phyloP scores from a whole-genome alignment of 2,797 vertebrate species.

The Oreortyx pictus region DNA sequence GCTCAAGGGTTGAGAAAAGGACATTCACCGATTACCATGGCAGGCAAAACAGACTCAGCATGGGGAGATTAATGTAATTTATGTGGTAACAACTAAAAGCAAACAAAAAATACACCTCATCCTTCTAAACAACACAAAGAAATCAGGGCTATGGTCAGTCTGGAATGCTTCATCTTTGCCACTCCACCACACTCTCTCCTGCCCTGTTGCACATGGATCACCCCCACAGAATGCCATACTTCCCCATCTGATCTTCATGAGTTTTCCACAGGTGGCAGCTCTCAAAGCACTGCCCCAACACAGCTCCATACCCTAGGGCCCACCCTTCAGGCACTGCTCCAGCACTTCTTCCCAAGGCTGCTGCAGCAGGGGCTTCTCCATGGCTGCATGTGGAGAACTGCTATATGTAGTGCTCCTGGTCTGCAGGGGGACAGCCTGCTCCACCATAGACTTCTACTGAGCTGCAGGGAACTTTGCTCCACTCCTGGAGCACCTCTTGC shows the following conservation, averaged over 20 bases:
- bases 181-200: not conserved
- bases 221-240: too few relatives aligned
- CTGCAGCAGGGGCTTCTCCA: not conserved
- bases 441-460: not conserved
- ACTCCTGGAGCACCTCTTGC: not conserved
- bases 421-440: not conserved
- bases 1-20: not conserved
- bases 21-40: not conserved
- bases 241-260: not conserved
- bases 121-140: not conserved
- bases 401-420: not conserved
- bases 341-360: not conserved
- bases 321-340: not conserved
- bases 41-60: not conserved
- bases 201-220: not conserved
- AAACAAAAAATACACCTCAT: not conserved
- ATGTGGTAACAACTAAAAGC: not conserved
- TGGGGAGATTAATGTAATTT: not conserved
- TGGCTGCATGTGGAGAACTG: not conserved
- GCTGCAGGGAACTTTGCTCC: not conserved
- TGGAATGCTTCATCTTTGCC: not conserved
- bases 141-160: not conserved
- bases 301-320: not conserved
- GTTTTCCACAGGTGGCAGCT: not conserved
- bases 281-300: not conserved